Evolutionary conservation across 2,113 vertebrate genomes (phyloP).

Genomic region (human (Homo sapiens)): DNA sequence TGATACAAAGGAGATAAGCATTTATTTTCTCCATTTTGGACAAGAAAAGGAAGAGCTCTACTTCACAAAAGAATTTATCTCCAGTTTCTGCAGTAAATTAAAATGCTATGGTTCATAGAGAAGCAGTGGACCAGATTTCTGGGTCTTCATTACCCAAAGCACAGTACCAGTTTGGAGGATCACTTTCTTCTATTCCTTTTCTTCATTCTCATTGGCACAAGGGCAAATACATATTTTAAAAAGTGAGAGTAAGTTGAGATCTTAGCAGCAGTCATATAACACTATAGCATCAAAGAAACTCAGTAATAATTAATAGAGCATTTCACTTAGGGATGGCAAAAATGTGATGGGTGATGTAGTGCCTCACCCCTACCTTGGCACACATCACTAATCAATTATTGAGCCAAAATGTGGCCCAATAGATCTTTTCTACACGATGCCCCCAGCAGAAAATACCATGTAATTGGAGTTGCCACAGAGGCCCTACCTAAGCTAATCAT

Average conservation of each 20-base stretch:
- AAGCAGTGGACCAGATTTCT: slow-evolving; percentile 20
- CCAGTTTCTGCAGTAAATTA: slow-evolving; percentile 41
- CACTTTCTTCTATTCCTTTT: not conserved
- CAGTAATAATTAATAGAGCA: not conserved
- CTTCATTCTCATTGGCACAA: not conserved
- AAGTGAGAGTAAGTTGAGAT: not conserved
- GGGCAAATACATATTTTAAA: not conserved
- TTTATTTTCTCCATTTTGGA: slow-evolving; percentile 46
- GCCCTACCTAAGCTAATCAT: not conserved
- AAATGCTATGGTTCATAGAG: slow-evolving; percentile 42
- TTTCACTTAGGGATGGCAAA: not conserved
- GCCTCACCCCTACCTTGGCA: not conserved
- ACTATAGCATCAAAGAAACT: not conserved
- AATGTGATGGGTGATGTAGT: not conserved
- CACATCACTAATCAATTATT: not conserved
- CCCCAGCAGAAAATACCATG: not conserved
- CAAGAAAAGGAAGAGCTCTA: not conserved
- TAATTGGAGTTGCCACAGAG: not conserved
- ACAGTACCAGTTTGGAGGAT: not conserved
- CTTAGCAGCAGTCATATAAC: not conserved
- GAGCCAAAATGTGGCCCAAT: not conserved
- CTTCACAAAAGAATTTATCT: slow-evolving; percentile 21
- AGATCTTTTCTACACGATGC: not conserved
- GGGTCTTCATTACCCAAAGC: not conserved
- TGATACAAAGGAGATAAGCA: not conserved